These are phyloP conservation scores for Chaenogobius annularis DNA, from an alignment of 2,113 vertebrate species.

Conservation along the genomic window DNA sequence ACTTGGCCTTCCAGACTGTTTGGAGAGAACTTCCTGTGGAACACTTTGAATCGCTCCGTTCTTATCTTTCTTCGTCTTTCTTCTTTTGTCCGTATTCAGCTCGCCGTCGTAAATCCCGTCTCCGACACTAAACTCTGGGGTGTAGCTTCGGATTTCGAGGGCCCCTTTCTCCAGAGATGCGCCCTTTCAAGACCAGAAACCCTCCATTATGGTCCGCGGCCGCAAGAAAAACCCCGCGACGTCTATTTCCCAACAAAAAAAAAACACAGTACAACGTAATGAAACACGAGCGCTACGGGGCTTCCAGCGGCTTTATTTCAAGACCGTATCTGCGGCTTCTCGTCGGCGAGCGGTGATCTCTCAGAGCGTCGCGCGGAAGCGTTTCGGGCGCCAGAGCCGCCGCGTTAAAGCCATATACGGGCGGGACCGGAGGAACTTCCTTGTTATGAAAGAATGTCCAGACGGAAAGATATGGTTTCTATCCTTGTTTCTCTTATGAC, in stretches of 20 bases:
- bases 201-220: slow-evolving; percentile 71
- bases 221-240: slow-evolving; percentile 72
- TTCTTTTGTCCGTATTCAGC: slow-evolving; percentile 70
- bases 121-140: slow-evolving; percentile 75
- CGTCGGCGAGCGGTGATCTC: no score
- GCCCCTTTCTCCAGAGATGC: slow-evolving; percentile 64
- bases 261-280: slow-evolving; percentile 83
- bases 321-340: no score
- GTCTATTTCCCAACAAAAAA: slow-evolving; percentile 81
- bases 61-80: slow-evolving; percentile 50
- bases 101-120: slow-evolving; percentile 79
- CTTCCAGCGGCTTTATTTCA: slow-evolving; percentile 23
- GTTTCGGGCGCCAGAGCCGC: no score
- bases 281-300: slow-evolving; percentile 75
- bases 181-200: slow-evolving; percentile 63
- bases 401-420: no score
- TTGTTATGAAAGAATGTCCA: no score
- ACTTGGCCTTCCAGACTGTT: neutral
- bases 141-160: slow-evolving; percentile 74
- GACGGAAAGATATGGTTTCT: no score
- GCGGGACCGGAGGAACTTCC: no score
- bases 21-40: neutral
- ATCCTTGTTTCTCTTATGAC: no score
- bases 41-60: slow-evolving; percentile 55
- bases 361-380: no score